A percentile compares a stretch with the other conserved stretches of the same genome.
phyloP scores from a whole-genome alignment of 2,888 invertebrate genomes.

The Parelbella ahira region DNA sequence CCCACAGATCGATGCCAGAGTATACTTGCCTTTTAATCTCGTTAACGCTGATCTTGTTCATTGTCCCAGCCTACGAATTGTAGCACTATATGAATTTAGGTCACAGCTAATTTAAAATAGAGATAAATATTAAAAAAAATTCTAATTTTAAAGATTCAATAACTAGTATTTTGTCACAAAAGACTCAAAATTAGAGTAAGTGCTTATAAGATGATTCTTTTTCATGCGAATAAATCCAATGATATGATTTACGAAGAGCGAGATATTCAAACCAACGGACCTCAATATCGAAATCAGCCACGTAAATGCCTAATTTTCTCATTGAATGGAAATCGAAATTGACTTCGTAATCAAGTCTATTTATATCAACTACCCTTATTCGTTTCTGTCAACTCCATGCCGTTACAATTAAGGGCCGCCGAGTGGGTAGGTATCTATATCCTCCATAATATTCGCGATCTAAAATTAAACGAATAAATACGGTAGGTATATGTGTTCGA shows the following conservation, averaged over 20 bases:
- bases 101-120: too few relatives aligned
- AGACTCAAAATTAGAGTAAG: too few relatives aligned
- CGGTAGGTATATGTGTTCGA: neutral
- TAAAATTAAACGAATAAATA: constrained; percentile 15
- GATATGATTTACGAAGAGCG: too few relatives aligned
- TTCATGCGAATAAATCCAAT: too few relatives aligned
- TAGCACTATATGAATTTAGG: too few relatives aligned
- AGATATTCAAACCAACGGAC: neutral
- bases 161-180: too few relatives aligned
- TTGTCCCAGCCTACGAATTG: too few relatives aligned
- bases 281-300: neutral
- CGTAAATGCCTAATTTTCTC: neutral
- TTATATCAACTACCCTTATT: constrained; percentile 1
- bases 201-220: too few relatives aligned
- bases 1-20: constrained; percentile 23
- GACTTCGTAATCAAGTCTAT: constrained; percentile 1
- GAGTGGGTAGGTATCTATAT: too few relatives aligned
- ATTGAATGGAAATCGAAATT: constrained; percentile 3
- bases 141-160: too few relatives aligned
- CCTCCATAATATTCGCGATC: constrained; percentile 3
- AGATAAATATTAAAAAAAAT: too few relatives aligned
- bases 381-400: neutral
- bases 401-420: constrained; percentile 2
- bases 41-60: too few relatives aligned
- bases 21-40: neutral